These are phyloP conservation scores for Pachycephala philippinensis DNA, from an alignment of 2,113 vertebrate species.

Conservation along the genomic window DNA sequence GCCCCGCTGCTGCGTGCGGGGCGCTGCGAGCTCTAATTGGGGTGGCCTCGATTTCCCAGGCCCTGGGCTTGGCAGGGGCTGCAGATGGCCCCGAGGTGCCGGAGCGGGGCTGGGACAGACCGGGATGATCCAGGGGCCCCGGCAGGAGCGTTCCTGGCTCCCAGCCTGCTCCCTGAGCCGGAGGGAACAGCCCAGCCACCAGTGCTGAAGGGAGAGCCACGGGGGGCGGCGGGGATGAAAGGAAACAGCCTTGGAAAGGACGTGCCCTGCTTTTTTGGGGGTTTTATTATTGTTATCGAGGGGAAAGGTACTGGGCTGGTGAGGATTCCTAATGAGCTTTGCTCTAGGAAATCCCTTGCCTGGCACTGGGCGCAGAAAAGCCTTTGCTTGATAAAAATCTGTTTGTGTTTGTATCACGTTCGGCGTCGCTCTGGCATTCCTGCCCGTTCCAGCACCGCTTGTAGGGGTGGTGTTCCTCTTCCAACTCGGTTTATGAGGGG, in stretches of 20 bases:
- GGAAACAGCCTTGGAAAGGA: conserved; percentile 2
- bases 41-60: neutral
- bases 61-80: neutral
- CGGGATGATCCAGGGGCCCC: neutral
- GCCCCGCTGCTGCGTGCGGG: rapidly evolving
- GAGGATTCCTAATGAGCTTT: conserved; percentile 11
- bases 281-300: neutral
- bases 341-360: neutral
- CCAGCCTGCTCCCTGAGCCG: neutral
- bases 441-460: rapidly evolving
- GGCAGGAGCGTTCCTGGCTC: neutral
- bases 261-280: neutral
- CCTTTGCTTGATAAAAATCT: neutral
- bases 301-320: neutral
- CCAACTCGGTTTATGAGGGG: rapidly evolving
- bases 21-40: neutral
- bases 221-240: neutral
- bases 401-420: rapidly evolving
- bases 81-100: neutral
- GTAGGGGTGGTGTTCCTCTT: rapidly evolving
- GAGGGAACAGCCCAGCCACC: neutral
- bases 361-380: neutral
- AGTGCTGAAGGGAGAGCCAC: neutral
- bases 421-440: neutral
- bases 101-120: neutral